Conservation (phyloP, 2,113 vertebrate genomes). For the Prionailurus bengalensis region DNA sequence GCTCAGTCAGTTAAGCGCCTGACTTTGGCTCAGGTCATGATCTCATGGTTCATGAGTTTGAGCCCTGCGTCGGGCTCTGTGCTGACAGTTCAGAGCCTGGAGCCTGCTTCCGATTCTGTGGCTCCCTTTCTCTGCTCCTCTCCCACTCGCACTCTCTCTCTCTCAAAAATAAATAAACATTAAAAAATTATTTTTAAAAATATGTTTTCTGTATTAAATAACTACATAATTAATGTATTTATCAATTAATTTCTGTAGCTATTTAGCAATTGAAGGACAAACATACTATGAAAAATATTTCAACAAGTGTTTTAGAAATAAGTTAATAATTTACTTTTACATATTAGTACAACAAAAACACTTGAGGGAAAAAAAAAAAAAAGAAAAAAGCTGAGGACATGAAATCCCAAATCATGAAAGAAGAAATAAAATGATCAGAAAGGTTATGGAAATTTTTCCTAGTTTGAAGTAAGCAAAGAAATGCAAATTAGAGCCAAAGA, state of each 20-base stretch:
- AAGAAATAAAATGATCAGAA: slow-evolving; percentile 10
- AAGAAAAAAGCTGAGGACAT: neutral
- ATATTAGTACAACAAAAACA: neutral
- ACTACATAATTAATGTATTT: neutral
- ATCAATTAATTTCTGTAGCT: neutral
- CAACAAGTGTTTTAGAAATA: slow-evolving; percentile 32
- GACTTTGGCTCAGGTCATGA: too few species aligned
- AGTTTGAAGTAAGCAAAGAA: neutral
- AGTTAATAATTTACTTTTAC: neutral
- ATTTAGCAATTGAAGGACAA: slow-evolving; percentile 19
- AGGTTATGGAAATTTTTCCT: neutral
- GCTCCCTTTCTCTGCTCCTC: too few species aligned
- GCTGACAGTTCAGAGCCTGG: too few species aligned
- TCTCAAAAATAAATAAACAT: too few species aligned
- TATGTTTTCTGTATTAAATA: neutral
- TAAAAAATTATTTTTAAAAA: too few species aligned
- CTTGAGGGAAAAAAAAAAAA: slow-evolving; percentile 11
- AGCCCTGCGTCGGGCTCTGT: too few species aligned
- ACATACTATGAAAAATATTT: slow-evolving; percentile 23
- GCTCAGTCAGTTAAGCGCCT: too few species aligned
- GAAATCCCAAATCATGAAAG: slow-evolving; percentile 3
- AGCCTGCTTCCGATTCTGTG: too few species aligned
- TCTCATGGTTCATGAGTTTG: too few species aligned
- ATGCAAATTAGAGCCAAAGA: neutral
- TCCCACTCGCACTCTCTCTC: too few species aligned